Base-by-base conservation (phyloP, 1,140 invertebrate genomes). In the Chymomyza costata region DNA sequence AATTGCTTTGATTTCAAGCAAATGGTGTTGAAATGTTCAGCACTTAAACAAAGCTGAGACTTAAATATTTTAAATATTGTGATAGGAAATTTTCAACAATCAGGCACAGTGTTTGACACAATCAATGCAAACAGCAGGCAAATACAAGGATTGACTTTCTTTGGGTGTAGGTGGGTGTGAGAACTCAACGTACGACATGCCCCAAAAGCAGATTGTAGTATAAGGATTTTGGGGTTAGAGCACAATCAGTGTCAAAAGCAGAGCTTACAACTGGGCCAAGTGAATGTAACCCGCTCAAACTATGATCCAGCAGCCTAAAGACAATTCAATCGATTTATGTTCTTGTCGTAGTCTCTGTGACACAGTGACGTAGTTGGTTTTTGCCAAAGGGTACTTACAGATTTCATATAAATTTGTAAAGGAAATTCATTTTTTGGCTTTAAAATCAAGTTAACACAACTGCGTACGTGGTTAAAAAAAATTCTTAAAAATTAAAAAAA, bases 261-360 rank as follows among this genome's bases (percentile, higher is more conserved):
- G n/a, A 10, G 32, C 32, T 34, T 6, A 13, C 3, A 34, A n/a
- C 46, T 48, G 34, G 59, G 31, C 31, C 37, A 49, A 74, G 58
- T 35, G 49, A 35, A n/a, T 71, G 69, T 64, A 59, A 67, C 51
- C 62, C 48, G 68, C 62, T 48, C 55, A 61, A 5, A 8, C 21
- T 8, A 5, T 3, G 21, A 8, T 25, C 8, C 30, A 67, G 60
- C 65, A 65, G 55, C 67, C 61, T 54, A 65, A 56, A 73, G 69
- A 74, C 69, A 76, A 76, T 65, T 74, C 65, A 76, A 74, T 74
- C 69, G 69, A 74, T 65, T 65, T 31, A 34, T 3, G 16, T 31
- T 30, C 18, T 18, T 46, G 44, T 10, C 44, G 21, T 34, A 44
- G 49, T 48, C 31, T 48, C 21, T n/a, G n/a, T n/a, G n/a, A n/a